A percentile compares a stretch with the other conserved stretches of the same genome.
Evolutionary conservation across 1,140 invertebrate genomes (phyloP).

Genomic region (Ridgeia piscesae): DNA sequence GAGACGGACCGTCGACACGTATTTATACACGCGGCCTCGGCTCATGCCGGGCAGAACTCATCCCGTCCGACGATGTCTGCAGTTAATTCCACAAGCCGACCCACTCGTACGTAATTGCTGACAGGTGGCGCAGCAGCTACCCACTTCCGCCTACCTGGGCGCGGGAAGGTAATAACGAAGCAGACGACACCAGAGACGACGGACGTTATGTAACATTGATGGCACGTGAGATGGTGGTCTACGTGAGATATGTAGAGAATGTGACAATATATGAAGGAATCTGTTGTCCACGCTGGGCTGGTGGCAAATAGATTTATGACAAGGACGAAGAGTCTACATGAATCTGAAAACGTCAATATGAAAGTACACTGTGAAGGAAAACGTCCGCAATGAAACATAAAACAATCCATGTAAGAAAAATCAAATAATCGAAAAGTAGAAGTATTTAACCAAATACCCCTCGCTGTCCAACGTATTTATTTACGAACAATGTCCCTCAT

Average conservation of each 20-base stretch:
- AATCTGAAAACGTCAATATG: background rate
- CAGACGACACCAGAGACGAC: background rate
- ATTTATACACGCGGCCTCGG: background rate
- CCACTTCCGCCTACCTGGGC: background rate
- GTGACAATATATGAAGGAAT: background rate
- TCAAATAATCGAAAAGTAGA: background rate
- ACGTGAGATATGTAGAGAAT: background rate
- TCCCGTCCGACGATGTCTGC: background rate
- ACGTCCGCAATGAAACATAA: background rate
- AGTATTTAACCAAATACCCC: background rate
- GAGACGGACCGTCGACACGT: background rate
- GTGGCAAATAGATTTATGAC: background rate
- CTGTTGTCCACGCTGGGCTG: background rate
- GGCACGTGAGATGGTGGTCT: background rate
- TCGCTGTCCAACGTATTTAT: too few species aligned
- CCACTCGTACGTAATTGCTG: background rate
- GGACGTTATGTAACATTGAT: background rate
- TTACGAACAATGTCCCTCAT: too few species aligned
- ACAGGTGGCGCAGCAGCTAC: background rate
- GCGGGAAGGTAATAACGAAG: background rate
- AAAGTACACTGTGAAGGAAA: background rate
- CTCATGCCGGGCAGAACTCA: background rate
- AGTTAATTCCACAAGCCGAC: background rate
- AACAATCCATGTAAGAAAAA: background rate
- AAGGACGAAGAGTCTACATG: background rate